Conservation (phyloP, 2,888 invertebrate species). For the Plebejus melissa region DNA sequence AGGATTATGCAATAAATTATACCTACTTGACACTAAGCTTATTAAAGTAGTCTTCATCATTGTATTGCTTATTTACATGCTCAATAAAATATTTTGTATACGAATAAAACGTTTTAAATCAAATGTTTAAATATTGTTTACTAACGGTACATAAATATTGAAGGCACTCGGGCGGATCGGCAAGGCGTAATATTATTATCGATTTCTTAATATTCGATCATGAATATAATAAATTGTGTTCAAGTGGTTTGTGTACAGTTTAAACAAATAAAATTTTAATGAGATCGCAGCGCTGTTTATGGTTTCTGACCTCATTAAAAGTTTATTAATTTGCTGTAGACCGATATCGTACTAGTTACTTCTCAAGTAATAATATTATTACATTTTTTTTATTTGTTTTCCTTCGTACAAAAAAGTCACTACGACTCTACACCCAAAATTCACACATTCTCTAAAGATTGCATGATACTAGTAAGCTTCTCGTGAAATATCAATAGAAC, state of each 20-base stretch:
- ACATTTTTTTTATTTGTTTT: neutral
- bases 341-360: neutral
- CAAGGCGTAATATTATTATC: constrained; percentile 63
- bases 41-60: no score
- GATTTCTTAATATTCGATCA: constrained; percentile 40
- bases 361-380: neutral
- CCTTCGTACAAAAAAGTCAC: neutral
- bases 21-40: no score
- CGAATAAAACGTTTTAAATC: neutral
- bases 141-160: constrained; percentile 44
- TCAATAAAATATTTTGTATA: neutral
- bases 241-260: neutral
- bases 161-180: constrained; percentile 52
- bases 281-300: neutral
- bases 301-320: neutral
- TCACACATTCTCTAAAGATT: neutral
- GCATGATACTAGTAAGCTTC: neutral
- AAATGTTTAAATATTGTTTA: constrained; percentile 37
- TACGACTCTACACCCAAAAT: neutral
- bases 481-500: neutral
- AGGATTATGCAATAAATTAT: no score
- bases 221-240: constrained; percentile 16
- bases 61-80: no score
- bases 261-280: neutral
- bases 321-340: no score